Conservation (phyloP, 1,140 invertebrate genomes). For the Lepeophtheirus salmonis region DNA sequence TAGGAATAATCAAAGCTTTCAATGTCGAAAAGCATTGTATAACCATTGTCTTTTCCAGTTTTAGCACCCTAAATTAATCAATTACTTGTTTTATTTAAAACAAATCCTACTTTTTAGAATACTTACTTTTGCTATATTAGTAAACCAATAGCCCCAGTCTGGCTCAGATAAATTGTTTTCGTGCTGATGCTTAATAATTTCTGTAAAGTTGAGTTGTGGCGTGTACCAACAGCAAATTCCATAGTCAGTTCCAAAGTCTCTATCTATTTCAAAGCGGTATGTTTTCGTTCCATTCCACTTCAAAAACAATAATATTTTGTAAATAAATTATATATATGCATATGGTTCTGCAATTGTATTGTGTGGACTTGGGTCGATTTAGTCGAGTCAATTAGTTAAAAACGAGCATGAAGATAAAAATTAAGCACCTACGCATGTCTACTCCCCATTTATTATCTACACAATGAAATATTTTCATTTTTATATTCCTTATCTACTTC, state of each 20-base stretch:
- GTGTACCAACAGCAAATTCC: conserved; percentile 19
- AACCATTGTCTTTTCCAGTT: conserved; percentile 18
- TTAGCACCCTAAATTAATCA: conserved; percentile 16
- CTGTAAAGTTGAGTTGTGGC: conserved; percentile 16
- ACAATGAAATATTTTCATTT: too few relatives aligned
- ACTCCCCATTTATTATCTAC: too few relatives aligned
- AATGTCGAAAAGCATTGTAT: conserved; percentile 17
- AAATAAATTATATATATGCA: too few relatives aligned
- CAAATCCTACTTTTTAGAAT: too few relatives aligned
- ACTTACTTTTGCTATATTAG: conserved; percentile 12
- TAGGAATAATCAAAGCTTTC: conserved; percentile 17
- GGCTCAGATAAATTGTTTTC: conserved; percentile 14
- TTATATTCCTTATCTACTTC: too few relatives aligned
- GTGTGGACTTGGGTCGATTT: too few relatives aligned
- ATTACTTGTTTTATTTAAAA: too few relatives aligned
- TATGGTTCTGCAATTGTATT: too few relatives aligned
- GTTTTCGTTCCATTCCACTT: conserved; percentile 17
- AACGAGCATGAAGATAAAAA: too few relatives aligned
- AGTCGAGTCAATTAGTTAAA: too few relatives aligned
- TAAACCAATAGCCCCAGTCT: conserved; percentile 13
- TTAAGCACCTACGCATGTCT: too few relatives aligned
- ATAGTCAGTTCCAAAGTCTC: conserved; percentile 19
- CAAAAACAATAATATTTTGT: too few relatives aligned
- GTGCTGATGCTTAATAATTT: conserved; percentile 3
- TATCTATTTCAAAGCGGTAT: conserved; percentile 18